These are phyloP conservation scores for Bellardia bayeri DNA, from an alignment of 2,888 invertebrate genomes.

Conservation along the genomic window DNA sequence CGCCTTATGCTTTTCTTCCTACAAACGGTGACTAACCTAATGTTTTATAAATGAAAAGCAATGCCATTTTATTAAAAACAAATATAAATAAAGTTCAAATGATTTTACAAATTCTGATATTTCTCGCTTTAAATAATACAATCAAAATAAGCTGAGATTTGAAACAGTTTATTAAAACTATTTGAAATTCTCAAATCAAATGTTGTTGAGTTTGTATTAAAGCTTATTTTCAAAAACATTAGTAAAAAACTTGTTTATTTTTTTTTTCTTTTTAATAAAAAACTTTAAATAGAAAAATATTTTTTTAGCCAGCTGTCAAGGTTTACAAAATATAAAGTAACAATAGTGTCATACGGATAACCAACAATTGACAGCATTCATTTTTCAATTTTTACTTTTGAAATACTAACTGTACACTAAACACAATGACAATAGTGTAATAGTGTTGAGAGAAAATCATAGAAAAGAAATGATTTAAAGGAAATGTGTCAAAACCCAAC, in stretches of 20 bases:
- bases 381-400: slow-evolving; percentile 6
- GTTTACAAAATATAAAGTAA: slow-evolving; percentile 13
- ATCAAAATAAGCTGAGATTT: background rate
- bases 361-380: slow-evolving; percentile 39
- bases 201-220: too few relatives aligned
- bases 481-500: too few relatives aligned
- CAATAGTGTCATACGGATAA: slow-evolving; percentile 4
- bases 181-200: background rate
- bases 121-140: background rate
- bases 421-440: background rate
- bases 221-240: too few relatives aligned
- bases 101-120: background rate
- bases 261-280: background rate
- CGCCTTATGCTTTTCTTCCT: too few relatives aligned
- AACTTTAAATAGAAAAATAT: slow-evolving; percentile 14
- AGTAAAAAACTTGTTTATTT: background rate
- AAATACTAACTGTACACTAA: background rate
- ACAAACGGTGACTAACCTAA: too few relatives aligned
- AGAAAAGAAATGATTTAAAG: background rate
- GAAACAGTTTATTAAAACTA: background rate
- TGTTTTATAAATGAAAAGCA: background rate
- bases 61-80: background rate
- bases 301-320: slow-evolving; percentile 36
- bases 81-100: background rate
- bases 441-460: background rate